These are phyloP conservation scores for Melanogrammus aeglefinus DNA, from an alignment of 2,797 vertebrate genomes.

Conservation along the genomic window DNA sequence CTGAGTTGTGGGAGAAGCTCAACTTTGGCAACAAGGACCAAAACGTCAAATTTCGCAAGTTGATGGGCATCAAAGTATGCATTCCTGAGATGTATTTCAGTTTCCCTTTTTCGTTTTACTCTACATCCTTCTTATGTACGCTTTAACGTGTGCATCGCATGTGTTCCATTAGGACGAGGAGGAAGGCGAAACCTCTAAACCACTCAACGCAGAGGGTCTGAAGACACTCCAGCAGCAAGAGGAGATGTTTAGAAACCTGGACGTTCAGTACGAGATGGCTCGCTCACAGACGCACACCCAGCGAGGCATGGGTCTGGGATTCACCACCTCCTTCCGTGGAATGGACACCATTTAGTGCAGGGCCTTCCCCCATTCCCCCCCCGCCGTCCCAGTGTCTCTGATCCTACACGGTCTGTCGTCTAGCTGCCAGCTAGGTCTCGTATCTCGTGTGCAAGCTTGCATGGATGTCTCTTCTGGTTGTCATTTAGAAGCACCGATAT, in stretches of 20 bases:
- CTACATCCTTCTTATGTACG: neutral
- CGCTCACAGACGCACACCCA: conserved; percentile 97
- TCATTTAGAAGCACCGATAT: conserved; percentile 84
- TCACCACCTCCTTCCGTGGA: conserved; percentile 89
- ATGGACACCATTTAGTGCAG: conserved; percentile 88
- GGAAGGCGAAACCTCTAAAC: conserved; percentile 78
- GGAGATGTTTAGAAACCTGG: conserved; percentile 95
- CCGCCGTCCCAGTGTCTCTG: conserved; percentile 44
- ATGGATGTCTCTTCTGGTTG: conserved; percentile 90
- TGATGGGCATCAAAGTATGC: conserved; percentile 98
- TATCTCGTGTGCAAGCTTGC: conserved; percentile 87
- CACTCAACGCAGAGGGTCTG: conserved; percentile 85
- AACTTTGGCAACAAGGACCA: conserved; percentile 99
- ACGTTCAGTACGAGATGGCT: conserved; percentile 98
- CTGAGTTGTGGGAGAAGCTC: conserved; percentile 96
- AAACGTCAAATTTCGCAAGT: conserved; percentile 98
- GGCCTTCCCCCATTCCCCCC: conserved; percentile 3
- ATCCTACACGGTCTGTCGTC: conserved; percentile 53
- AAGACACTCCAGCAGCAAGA: conserved; percentile 97
- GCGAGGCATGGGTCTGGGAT: conserved; percentile 95
- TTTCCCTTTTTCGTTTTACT: neutral
- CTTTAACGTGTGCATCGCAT: neutral
- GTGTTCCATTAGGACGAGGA: conserved; percentile 81
- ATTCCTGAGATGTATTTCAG: neutral
- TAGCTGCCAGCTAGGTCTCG: conserved; percentile 77